Evolutionary conservation across 2,888 invertebrate genomes (phyloP).

Genomic region (Diarsia dahlii): DNA sequence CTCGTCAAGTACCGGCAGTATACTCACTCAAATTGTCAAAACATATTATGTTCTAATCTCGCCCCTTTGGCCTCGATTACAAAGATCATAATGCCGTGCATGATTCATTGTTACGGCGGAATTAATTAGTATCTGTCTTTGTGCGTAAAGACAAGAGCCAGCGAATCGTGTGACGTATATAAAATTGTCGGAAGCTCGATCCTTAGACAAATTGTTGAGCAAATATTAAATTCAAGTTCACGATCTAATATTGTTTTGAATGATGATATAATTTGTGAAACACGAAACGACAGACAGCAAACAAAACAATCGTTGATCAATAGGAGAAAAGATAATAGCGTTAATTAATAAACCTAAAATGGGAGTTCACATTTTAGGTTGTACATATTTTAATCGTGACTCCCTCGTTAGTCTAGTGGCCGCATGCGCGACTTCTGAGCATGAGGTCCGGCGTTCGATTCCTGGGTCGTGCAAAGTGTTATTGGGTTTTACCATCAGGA

Average conservation of each 20-base stretch:
- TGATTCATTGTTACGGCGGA: conserved; percentile 39
- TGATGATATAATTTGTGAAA: conserved; percentile 37
- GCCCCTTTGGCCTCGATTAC: conserved; percentile 37
- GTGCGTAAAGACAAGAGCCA: conserved; percentile 49
- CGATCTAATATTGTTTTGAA: conserved; percentile 34
- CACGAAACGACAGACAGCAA: conserved; percentile 13
- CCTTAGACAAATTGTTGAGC: conserved; percentile 69
- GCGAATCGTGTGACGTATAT: conserved; percentile 64
- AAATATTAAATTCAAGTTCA: conserved; percentile 63
- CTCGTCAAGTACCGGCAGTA: conserved; percentile 36
- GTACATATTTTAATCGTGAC: too few species aligned
- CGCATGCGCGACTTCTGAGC: too few species aligned
- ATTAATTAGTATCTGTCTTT: conserved; percentile 52
- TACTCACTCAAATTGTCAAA: conserved; percentile 39
- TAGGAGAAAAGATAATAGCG: not conserved
- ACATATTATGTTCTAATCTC: conserved; percentile 36
- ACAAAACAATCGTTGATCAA: not conserved
- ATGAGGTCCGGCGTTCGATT: too few species aligned
- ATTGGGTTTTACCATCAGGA: too few species aligned
- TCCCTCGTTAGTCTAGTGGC: too few species aligned
- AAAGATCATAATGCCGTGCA: conserved; percentile 45
- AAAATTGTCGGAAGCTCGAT: conserved; percentile 74
- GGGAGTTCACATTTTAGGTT: not conserved
- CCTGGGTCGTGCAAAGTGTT: too few species aligned
- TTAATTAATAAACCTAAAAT: not conserved